These are phyloP conservation scores for Scrobipalpa costella DNA, from an alignment of 2,888 invertebrate genomes.

Conservation along the genomic window DNA sequence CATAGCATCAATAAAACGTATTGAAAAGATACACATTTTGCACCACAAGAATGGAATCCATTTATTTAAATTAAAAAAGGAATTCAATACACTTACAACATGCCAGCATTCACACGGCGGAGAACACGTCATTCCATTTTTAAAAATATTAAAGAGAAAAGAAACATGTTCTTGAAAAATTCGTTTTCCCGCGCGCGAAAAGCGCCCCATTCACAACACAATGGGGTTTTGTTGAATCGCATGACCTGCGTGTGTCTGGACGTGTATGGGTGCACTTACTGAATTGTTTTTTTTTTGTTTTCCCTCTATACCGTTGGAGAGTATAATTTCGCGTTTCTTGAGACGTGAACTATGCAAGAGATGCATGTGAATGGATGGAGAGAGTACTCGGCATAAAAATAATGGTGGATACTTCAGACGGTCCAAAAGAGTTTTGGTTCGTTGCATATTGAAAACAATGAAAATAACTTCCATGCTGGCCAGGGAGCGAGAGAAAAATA, in stretches of 20 bases:
- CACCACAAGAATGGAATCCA: constrained; percentile 50
- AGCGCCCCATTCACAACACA: constrained; percentile 73
- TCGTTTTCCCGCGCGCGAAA: constrained; percentile 67
- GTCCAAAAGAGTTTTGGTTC: constrained; percentile 10
- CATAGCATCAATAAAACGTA: constrained; percentile 28
- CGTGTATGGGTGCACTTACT: constrained; percentile 70
- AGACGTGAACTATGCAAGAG: constrained; percentile 36
- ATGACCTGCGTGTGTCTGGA: constrained; percentile 64
- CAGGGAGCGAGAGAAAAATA: too few species aligned
- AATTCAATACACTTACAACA: constrained; percentile 64
- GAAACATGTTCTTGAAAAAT: constrained; percentile 73
- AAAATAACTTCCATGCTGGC: too few species aligned
- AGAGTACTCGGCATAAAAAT: constrained; percentile 21
- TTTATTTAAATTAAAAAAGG: constrained; percentile 66
- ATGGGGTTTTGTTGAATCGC: constrained; percentile 65
- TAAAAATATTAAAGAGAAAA: constrained; percentile 54
- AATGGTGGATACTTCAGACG: constrained; percentile 23
- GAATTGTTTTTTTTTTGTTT: constrained; percentile 71
- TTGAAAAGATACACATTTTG: constrained; percentile 28
- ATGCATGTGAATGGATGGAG: constrained; percentile 21
- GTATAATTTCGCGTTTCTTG: constrained; percentile 49
- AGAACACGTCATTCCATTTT: constrained; percentile 61
- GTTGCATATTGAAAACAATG: constrained; percentile 3
- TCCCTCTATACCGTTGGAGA: constrained; percentile 50
- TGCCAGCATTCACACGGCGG: constrained; percentile 62